phyloP scores from a whole-genome alignment of 2,113 vertebrate species.

The Lasiurus cinereus region DNA sequence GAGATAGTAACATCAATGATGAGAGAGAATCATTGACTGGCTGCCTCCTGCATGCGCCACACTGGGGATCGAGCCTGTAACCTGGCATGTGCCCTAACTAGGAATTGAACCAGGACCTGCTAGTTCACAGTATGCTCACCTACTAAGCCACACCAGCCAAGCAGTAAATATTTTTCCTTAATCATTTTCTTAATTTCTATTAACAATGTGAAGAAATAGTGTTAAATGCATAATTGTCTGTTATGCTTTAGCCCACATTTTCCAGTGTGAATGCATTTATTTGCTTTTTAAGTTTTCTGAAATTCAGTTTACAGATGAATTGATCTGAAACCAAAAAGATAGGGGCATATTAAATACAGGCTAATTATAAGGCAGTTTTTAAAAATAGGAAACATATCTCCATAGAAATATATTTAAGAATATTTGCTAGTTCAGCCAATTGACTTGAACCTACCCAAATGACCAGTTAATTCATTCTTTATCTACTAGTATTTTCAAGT shows the following conservation, averaged over 20 bases:
- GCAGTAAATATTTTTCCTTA: not conserved
- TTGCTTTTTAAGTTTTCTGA: not conserved
- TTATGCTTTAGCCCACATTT: not conserved
- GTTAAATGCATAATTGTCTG: not conserved
- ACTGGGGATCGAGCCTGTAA: no score
- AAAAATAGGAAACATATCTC: not conserved
- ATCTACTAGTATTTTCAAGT: not conserved
- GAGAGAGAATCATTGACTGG: no score
- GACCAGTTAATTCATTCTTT: not conserved
- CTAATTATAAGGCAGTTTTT: not conserved
- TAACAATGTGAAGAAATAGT: not conserved
- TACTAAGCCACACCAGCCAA: not conserved
- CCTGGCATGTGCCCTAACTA: no score
- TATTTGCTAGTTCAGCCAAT: not conserved
- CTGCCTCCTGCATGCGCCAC: no score
- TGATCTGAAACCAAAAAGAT: conserved; percentile 23
- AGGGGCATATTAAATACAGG: not conserved
- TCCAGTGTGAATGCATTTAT: not conserved
- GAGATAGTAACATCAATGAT: no score
- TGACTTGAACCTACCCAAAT: not conserved
- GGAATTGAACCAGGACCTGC: no score
- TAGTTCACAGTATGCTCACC: not conserved
- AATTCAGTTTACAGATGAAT: not conserved
- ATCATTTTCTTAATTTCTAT: not conserved
- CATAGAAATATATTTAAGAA: not conserved